Evolutionary conservation across 2,888 invertebrate species (phyloP), one percentile per base, ranked within the genome.

Genomic region (Aromia moschata): DNA sequence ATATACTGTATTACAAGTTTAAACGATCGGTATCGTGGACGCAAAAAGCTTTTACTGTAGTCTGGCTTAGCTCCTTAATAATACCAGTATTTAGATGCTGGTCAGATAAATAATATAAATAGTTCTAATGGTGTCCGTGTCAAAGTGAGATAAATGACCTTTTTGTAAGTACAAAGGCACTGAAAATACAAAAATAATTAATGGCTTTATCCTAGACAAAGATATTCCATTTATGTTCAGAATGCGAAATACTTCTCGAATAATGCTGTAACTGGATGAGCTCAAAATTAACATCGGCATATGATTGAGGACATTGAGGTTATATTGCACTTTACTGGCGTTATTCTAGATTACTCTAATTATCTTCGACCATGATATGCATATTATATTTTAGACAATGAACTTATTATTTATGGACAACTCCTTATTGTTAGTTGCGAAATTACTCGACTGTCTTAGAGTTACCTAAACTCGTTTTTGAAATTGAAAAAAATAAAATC

Each of bases 31-130:
- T n/a, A n/a, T n/a, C n/a, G n/a, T n/a, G n/a, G n/a, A n/a, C n/a
- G n/a, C n/a, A 37, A 37, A 57, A 57, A 57, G 57, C 57, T 52
- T 57, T 57, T 57, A 45, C 52, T 44, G 44, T 51, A 57, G 45
- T 44, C 37, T 46, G 36, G 30, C 16, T 47, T 31, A 36, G 17
- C 12, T 36, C 37, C 3, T 33, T 17, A 47, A 47, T 47, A 37
- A 40, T 11, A 36, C 9, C 9, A 16, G 17, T 33, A 46, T 43
- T 59, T 44, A 43, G 59, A 59, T 55, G 37, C 38, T 44, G 15
- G 55, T 37, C 20, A 11, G 47, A 55, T 49, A 30, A 55, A 59
- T 55, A 43, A 33, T 33, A 33, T 33, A 33, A 11, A 33, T 33
- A 33, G 43, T 49, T 44, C 25, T 31, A 53, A 38, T 47, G 38